phyloP scores from a whole-genome alignment of 2,797 vertebrate genomes.

The Lagodon rhomboides region DNA sequence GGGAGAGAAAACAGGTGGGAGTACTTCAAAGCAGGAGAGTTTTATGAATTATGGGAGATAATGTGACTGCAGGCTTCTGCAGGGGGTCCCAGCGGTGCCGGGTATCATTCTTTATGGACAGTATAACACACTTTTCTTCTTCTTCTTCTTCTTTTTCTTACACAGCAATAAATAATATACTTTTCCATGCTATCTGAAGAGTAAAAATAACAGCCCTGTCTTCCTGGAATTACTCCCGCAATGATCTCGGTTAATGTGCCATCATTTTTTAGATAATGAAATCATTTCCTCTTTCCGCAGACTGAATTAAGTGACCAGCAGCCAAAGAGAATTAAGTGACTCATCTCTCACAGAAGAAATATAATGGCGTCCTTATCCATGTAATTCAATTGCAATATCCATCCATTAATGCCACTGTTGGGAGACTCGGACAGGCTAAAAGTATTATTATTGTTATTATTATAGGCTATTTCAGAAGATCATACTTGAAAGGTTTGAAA shows the following conservation, averaged over 20 bases:
- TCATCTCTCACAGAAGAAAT: constrained; percentile 70
- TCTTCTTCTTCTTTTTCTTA: constrained; percentile 27
- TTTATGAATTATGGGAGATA: constrained; percentile 77
- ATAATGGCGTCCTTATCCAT: constrained; percentile 56
- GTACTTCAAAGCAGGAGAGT: constrained; percentile 71
- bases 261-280: constrained; percentile 64
- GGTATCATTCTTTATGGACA: constrained; percentile 72
- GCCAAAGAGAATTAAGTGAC: constrained; percentile 67
- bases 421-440: constrained; percentile 33
- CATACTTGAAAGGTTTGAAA: constrained; percentile 26
- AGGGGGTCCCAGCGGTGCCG: constrained; percentile 60
- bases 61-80: constrained; percentile 66
- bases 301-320: constrained; percentile 71
- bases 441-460: constrained; percentile 32
- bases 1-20: constrained; percentile 68
- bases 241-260: constrained; percentile 67
- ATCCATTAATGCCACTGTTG: constrained; percentile 50
- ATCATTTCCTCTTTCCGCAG: constrained; percentile 57
- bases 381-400: constrained; percentile 67
- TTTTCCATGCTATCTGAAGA: constrained; percentile 49
- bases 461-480: constrained; percentile 22
- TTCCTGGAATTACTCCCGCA: constrained; percentile 60
- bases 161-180: constrained; percentile 65
- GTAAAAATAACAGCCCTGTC: constrained; percentile 47
- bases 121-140: constrained; percentile 16